Evolutionary conservation across 2,797 vertebrate genomes (phyloP), one percentile per base, ranked within the genome.

Genomic region (Sebastiscus albofasciatus): DNA sequence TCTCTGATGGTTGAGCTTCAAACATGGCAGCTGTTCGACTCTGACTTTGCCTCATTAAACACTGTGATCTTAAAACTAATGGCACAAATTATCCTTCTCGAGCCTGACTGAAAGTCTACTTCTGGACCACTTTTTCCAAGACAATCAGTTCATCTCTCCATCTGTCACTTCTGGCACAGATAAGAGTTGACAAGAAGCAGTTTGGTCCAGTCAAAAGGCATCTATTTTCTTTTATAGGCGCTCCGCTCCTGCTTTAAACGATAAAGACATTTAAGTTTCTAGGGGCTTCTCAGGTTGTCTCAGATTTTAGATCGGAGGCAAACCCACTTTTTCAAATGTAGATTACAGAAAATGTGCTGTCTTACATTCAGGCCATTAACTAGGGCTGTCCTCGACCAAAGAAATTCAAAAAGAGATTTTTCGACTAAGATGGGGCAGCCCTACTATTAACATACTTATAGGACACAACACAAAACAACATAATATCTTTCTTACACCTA

Each of bases 151-250:
- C 59, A 33, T 60, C 67, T 55, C 60, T 66, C 64, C 49, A 31
- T 87, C 68, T 75, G 79, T 83, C 29, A 75, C 36, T 67, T 60
- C 81, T 87, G 65, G 70, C 60, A 70, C 26, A 16, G n/a, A 67
- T 14, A 54, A 34, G 4, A 52, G 36, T 55, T 84, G 72, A 70
- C 20, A 69, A 56, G 66, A 69, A 16, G 66, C 68, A 61, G 24
- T 69, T 42, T 75, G 11, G 5, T 66, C 64, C 71, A 34, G 39
- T 75, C 34, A 77, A 74, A 71, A 39, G 8, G 7, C 26, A 54
- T 9, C 6, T 70, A 46, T 82, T 74, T 70, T 58, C 46, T 52
- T 81, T 70, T 52, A 31, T 33, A 56, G 13, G 42, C 16, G 6
- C 0, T 46, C 42, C 0, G 42, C 61, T 74, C 31, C 18, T 79